Conservation (phyloP, 2,888 invertebrate genomes). For the Byasa hedistus region DNA sequence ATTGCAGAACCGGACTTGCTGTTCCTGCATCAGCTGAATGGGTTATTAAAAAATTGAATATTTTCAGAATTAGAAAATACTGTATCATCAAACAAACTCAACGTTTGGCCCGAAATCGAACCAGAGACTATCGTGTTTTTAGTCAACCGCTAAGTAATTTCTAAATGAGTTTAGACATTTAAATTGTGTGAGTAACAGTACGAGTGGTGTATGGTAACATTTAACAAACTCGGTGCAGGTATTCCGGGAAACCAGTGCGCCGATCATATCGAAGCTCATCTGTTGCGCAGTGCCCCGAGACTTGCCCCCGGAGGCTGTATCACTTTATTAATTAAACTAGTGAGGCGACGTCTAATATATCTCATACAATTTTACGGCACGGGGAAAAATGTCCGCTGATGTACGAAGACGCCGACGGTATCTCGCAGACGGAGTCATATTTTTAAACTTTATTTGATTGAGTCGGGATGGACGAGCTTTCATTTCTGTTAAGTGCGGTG, state of each 20-base stretch:
- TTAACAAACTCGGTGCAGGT: slow-evolving; percentile 36
- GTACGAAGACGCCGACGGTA: slow-evolving; percentile 23
- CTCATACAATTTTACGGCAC: slow-evolving; percentile 19
- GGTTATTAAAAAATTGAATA: too few species aligned
- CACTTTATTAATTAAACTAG: slow-evolving; percentile 53
- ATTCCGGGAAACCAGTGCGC: slow-evolving; percentile 51
- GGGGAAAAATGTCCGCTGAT: slow-evolving; percentile 17
- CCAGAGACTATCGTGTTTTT: too few species aligned
- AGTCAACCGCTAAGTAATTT: too few species aligned
- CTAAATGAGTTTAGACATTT: not conserved
- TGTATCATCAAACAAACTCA: too few species aligned
- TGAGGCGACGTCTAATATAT: slow-evolving; percentile 26
- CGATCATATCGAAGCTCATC: slow-evolving; percentile 44
- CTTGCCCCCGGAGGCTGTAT: slow-evolving; percentile 37
- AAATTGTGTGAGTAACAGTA: slow-evolving; percentile 30
- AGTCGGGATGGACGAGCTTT: slow-evolving; percentile 18
- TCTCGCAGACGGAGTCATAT: slow-evolving; percentile 18
- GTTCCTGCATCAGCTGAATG: too few species aligned
- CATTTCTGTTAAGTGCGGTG: slow-evolving; percentile 14
- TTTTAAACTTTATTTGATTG: slow-evolving; percentile 18
- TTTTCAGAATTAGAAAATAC: too few species aligned
- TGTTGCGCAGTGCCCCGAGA: slow-evolving; percentile 34
- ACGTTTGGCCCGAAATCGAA: too few species aligned
- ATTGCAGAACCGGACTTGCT: too few species aligned
- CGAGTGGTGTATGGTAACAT: slow-evolving; percentile 37